Base-by-base conservation (phyloP, 2,888 invertebrate genomes). In the Netelia fuscicornis region DNA sequence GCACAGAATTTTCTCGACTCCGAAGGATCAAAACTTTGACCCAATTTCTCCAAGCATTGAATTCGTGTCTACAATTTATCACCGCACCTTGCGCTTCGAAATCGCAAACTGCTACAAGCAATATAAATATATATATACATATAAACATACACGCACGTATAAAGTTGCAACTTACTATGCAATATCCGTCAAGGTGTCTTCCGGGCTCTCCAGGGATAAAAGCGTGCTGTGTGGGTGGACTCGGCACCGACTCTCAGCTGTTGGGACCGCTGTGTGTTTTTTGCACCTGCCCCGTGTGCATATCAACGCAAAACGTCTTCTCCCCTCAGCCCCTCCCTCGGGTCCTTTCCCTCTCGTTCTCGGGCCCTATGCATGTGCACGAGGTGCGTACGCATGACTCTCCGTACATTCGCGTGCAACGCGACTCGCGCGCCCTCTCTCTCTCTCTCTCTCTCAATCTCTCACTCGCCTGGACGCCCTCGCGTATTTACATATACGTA, bases 201-300 rank as follows among this genome's bases (percentile, higher is more conserved):
- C 58, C 56, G 70, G 56, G 76, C 77, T 72, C 30, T 64, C 65
- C 10, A 77, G 76, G 83, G 83, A 84, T 87, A 83, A 85, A 78
- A 83, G 84, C 82, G 77, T 82, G 82, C 86, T 83, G 89, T 88
- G 91, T 91, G 90, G 92, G 91, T 91, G 92, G 91, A 87, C 88
- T 81, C 74, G 30, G 62, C 17, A 54, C 56, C 58, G 60, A 80
- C 85, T 83, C 89, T 92, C 92, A 91, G 91, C 91, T 91, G 91
- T 91, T 91, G 87, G 30, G 30, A 85, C 82, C 81, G 77, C 65
- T 77, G 60, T 74, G 48, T 30, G 30, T 30, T 30, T 30, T 30
- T 67, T 89, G 89, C 92, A 92, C 91, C 91, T 92, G 91, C 91
- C 76, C 79, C 1, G 17, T 42, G 52, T 30, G 58, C 13, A 48